phyloP scores from a whole-genome alignment of 2,797 vertebrate genomes.

The Crax fasciolata region DNA sequence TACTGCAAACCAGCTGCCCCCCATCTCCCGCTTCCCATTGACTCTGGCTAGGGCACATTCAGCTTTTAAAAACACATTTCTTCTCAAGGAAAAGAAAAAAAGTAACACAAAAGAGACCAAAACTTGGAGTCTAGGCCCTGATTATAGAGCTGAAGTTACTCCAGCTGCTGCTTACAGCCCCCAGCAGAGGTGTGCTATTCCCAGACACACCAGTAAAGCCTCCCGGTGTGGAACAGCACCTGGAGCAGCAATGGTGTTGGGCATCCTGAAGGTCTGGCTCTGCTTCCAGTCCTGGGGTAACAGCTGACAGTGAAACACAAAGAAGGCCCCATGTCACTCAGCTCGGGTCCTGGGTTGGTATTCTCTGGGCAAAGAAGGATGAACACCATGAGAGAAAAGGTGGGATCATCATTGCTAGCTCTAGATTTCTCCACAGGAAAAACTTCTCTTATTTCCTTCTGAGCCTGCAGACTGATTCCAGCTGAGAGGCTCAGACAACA shows the following conservation, averaged over 20 bases:
- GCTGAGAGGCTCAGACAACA: not conserved
- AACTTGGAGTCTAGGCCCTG: not conserved
- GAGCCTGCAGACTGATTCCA: not conserved
- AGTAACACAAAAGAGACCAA: not conserved
- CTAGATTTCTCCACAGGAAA: not conserved
- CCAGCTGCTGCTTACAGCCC: not conserved
- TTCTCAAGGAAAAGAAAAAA: not conserved
- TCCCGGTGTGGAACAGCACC: not conserved
- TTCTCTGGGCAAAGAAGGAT: not conserved
- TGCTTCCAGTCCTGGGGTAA: not conserved
- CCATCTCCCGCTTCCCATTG: not conserved
- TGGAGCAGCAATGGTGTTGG: not conserved
- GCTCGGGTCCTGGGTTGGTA: not conserved
- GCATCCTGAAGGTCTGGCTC: not conserved
- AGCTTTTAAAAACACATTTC: not conserved
- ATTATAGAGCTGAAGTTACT: not conserved
- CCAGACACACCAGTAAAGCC: not conserved
- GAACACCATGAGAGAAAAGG: not conserved
- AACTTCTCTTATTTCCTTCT: not conserved
- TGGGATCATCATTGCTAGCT: not conserved
- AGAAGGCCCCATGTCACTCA: accelerated
- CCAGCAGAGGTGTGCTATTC: not conserved
- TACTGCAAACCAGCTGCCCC: not conserved
- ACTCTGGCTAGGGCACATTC: not conserved
- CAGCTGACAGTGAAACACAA: not conserved